Conservation (phyloP, 1,140 invertebrate species). For the Dendrolimus kikuchii region DNA sequence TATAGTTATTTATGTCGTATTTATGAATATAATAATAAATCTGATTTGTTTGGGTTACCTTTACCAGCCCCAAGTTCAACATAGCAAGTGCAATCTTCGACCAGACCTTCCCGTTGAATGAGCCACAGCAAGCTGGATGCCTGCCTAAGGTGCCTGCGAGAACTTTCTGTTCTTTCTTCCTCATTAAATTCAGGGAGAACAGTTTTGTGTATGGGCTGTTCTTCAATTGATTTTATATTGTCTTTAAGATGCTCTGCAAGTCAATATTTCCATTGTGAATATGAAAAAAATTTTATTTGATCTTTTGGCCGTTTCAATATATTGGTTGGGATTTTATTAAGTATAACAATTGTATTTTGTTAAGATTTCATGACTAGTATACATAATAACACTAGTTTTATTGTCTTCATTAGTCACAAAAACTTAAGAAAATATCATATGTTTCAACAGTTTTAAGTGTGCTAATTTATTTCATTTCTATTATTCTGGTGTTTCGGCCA, state of each 20-base stretch:
- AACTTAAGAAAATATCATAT: too few relatives aligned
- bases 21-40: background rate
- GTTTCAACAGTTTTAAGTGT: too few relatives aligned
- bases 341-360: too few relatives aligned
- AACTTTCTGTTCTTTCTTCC: conserved; percentile 74
- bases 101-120: conserved; percentile 72
- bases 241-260: conserved; percentile 40
- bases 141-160: conserved; percentile 81
- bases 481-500: too few relatives aligned
- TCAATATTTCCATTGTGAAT: conserved; percentile 1
- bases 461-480: too few relatives aligned
- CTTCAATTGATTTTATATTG: conserved; percentile 34
- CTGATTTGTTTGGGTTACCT: conserved; percentile 65
- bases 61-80: conserved; percentile 93
- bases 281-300: conserved; percentile 5
- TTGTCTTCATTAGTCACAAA: too few relatives aligned
- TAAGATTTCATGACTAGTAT: too few relatives aligned
- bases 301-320: background rate
- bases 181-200: conserved; percentile 75
- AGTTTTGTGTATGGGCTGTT: conserved; percentile 60
- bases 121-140: conserved; percentile 79
- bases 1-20: too few relatives aligned
- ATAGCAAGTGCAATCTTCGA: conserved; percentile 77
- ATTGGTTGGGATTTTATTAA: too few relatives aligned
- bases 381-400: too few relatives aligned